These are phyloP conservation scores for Numenius phaeopus DNA, from an alignment of 2,797 vertebrate genomes.

Conservation along the genomic window DNA sequence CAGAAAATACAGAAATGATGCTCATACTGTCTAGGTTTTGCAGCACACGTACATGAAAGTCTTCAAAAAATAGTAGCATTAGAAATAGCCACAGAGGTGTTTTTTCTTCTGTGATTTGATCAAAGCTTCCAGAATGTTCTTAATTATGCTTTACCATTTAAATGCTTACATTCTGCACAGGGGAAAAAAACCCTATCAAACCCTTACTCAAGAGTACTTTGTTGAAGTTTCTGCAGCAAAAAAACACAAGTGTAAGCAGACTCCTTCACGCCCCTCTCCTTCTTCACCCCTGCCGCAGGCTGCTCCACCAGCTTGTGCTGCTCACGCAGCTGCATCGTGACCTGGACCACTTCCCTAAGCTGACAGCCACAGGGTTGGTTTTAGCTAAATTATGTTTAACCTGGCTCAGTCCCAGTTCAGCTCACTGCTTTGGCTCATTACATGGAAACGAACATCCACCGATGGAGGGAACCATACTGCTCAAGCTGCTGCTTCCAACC, in stretches of 20 bases:
- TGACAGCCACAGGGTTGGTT: background rate
- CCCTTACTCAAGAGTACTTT: background rate
- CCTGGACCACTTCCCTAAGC: background rate
- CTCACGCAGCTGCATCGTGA: background rate
- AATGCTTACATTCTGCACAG: background rate
- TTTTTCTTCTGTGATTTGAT: background rate
- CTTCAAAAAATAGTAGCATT: background rate
- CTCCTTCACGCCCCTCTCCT: fast-evolving
- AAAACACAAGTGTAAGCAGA: background rate
- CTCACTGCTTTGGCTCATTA: background rate
- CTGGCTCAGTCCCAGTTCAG: background rate
- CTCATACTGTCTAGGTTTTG: background rate
- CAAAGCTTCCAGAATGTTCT: background rate
- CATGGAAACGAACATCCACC: background rate
- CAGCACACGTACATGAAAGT: fast-evolving
- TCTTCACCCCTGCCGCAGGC: background rate
- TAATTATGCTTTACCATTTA: background rate
- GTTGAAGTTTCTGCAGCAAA: background rate
- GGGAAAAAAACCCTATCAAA: background rate
- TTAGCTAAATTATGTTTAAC: conserved; percentile 17
- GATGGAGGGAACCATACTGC: background rate
- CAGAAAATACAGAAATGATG: background rate
- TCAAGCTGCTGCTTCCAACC: background rate
- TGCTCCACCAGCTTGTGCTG: background rate
- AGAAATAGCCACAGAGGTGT: background rate